Percentiles rank a stretch among this genome's conserved stretches.
These are phyloP conservation scores for Tribolium madens DNA, from an alignment of 1,140 invertebrate species.

Conservation along the genomic window DNA sequence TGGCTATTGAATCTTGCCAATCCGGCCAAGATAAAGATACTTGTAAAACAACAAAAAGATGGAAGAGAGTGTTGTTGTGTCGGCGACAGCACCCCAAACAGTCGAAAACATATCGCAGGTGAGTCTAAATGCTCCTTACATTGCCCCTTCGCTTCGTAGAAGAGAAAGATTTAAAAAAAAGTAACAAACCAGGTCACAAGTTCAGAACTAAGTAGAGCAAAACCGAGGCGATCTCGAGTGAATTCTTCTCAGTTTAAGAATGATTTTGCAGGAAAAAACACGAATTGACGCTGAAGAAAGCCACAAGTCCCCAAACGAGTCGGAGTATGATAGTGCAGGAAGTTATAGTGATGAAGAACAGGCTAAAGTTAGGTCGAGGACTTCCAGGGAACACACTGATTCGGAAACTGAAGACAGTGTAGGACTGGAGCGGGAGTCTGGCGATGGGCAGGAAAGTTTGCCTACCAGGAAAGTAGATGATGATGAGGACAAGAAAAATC, in stretches of 20 bases:
- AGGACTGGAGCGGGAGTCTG: conserved; percentile 70
- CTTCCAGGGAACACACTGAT: conserved; percentile 53
- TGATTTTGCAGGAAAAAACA: conserved; percentile 59
- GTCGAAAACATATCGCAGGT: background rate
- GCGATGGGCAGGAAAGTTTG: conserved; percentile 73
- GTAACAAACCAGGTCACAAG: conserved; percentile 42
- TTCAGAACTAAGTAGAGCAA: conserved; percentile 43
- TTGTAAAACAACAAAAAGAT: conserved; percentile 9
- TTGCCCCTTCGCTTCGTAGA: background rate
- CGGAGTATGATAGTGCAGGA: conserved; percentile 63
- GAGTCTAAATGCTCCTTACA: background rate
- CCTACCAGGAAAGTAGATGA: conserved; percentile 82
- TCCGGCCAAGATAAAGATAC: conserved; percentile 19
- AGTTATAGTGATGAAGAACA: conserved; percentile 60
- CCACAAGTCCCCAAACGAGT: conserved; percentile 57
- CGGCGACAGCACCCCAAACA: conserved; percentile 1
- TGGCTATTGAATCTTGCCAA: background rate
- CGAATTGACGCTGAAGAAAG: conserved; percentile 40
- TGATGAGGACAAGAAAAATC: conserved; percentile 95
- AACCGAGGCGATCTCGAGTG: background rate
- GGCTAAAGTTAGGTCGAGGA: conserved; percentile 53
- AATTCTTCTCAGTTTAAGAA: conserved; percentile 28
- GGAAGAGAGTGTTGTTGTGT: background rate
- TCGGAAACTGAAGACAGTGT: conserved; percentile 68
- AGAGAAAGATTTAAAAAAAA: conserved; percentile 22